A percentile compares a stretch with the other conserved stretches of the same genome.
Conservation (phyloP, 2,888 invertebrate genomes). For the Sipha maydis region DNA sequence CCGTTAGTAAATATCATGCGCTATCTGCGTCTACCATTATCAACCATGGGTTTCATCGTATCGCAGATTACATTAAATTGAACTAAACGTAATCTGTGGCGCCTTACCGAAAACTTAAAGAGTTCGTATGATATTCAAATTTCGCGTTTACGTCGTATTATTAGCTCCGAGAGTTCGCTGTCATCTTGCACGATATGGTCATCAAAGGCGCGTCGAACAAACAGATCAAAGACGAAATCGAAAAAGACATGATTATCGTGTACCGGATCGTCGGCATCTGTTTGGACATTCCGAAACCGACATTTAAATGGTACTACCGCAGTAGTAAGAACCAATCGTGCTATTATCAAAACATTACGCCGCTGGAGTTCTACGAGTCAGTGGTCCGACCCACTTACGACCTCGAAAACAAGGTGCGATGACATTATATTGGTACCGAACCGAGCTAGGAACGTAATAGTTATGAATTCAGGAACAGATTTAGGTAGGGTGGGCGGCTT, state of each 20-base stretch:
- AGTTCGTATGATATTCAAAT: background rate
- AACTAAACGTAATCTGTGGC: too few relatives aligned
- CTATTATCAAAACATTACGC: conserved; percentile 79
- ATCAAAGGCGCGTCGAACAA: conserved; percentile 73
- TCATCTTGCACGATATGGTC: conserved; percentile 76
- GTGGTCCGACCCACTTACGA: conserved; percentile 82
- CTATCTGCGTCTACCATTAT: too few relatives aligned
- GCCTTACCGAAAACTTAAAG: too few relatives aligned
- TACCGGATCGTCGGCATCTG: conserved; percentile 87
- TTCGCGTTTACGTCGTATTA: conserved; percentile 37
- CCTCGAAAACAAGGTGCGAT: conserved; percentile 80
- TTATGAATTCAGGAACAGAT: too few relatives aligned
- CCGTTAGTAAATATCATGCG: too few relatives aligned
- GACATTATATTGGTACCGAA: background rate
- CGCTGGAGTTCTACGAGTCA: conserved; percentile 82
- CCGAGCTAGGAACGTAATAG: background rate
- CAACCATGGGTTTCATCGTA: too few relatives aligned
- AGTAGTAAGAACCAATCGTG: conserved; percentile 79
- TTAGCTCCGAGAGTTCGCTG: conserved; percentile 83
- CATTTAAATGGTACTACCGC: conserved; percentile 86
- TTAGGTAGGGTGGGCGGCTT: too few relatives aligned
- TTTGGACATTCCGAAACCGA: conserved; percentile 82
- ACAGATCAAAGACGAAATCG: conserved; percentile 74
- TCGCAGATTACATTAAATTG: too few relatives aligned
- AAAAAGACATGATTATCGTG: conserved; percentile 78